phyloP scores from a whole-genome alignment of 2,113 vertebrate genomes.

The Tetraodon nigroviridis region DNA sequence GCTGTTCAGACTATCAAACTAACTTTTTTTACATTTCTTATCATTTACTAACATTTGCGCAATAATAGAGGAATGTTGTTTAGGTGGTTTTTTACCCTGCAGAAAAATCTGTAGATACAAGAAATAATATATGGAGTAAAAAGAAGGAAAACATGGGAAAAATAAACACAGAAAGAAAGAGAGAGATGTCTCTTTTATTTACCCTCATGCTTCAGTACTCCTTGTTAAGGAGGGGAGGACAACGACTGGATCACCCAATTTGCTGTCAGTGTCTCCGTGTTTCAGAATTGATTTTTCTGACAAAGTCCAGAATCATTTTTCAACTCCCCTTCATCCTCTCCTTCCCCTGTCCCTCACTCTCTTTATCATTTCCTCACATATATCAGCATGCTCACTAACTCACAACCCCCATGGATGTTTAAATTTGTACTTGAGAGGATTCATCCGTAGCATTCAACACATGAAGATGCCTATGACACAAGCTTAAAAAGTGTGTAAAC shows the following conservation, averaged over 20 bases:
- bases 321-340: constrained; percentile 46
- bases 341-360: constrained; percentile 31
- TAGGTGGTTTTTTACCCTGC: not conserved
- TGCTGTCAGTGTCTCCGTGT: constrained; percentile 56
- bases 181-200: constrained; percentile 70
- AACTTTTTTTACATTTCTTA: too few relatives aligned
- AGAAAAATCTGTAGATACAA: constrained; percentile 15
- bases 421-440: constrained; percentile 46
- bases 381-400: constrained; percentile 23
- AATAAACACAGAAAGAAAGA: constrained; percentile 24
- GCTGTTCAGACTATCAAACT: too few relatives aligned
- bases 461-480: constrained; percentile 47
- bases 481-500: constrained; percentile 47
- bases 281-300: constrained; percentile 72
- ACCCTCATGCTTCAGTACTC: constrained; percentile 63
- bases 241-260: constrained; percentile 63
- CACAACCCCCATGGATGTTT: constrained; percentile 19
- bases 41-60: too few relatives aligned
- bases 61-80: not conserved
- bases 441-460: constrained; percentile 38
- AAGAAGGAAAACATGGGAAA: constrained; percentile 13
- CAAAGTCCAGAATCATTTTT: constrained; percentile 71
- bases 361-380: constrained; percentile 34
- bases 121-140: constrained; percentile 1
- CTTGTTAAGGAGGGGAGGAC: constrained; percentile 67